Percentiles rank a stretch among this genome's conserved stretches.
phyloP scores from a whole-genome alignment of 1,140 invertebrate species.

The Scaptomyza pallida region DNA sequence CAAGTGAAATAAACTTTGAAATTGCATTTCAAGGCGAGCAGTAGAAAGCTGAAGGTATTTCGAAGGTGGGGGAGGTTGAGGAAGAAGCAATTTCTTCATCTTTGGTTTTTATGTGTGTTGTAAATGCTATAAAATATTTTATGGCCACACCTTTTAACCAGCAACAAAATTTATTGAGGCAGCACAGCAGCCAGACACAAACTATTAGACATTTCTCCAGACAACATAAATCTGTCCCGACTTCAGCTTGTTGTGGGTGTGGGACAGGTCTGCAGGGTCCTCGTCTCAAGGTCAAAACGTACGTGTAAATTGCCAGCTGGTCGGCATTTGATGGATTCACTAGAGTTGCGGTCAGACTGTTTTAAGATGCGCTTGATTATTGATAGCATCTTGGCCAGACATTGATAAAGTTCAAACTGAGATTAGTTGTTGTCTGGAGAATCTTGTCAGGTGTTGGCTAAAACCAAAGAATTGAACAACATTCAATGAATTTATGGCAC shows the following conservation, averaged over 20 bases:
- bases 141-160: conserved; percentile 58
- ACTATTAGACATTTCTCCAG: conserved; percentile 44
- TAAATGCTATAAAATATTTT: conserved; percentile 66
- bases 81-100: background rate
- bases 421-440: too few relatives aligned
- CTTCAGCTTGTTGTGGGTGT: conserved; percentile 7
- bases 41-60: background rate
- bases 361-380: too few relatives aligned
- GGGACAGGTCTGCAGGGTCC: conserved; percentile 6
- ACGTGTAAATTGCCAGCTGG: conserved; percentile 62
- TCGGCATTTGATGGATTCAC: conserved; percentile 53
- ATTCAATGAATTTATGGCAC: background rate
- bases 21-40: conserved; percentile 53
- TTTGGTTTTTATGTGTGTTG: conserved; percentile 45
- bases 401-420: too few relatives aligned
- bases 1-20: conserved; percentile 67
- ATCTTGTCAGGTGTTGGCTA: too few relatives aligned
- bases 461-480: background rate
- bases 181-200: conserved; percentile 22
- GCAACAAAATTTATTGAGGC: conserved; percentile 66
- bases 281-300: conserved; percentile 68
- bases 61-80: background rate
- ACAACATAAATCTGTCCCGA: conserved; percentile 67
- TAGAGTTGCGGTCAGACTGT: background rate
- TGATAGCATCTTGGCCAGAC: too few relatives aligned